Evolutionary conservation across 23 tunicate genomes (phyloP), one percentile per base, ranked within the genome.

Genomic region (Trididemnum clinides): DNA sequence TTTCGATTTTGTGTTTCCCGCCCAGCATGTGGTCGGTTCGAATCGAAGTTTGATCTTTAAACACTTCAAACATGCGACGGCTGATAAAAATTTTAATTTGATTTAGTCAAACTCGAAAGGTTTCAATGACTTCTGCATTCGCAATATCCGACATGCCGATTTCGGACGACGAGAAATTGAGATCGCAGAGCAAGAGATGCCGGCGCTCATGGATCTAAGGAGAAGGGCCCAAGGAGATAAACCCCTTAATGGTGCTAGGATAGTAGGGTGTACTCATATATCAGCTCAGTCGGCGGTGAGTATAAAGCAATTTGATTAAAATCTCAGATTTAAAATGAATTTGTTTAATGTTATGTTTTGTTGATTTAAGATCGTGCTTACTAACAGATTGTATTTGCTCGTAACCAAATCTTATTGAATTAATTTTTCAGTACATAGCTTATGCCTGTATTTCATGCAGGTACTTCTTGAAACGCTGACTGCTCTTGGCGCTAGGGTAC

Each of bases 171-270:
- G 99, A 15, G 99, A 95, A 58, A 95, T 95, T 54, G 99, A 95
- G 71, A 95, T 95, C 62, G 99, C 99, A 1, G 95, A 95, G 81
- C 95, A 95, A 57, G 99, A 95, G 86, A 95, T 95, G 99, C 99
- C 99, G 51, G 99, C 99, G 15, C 57, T 95, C 77, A 95, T 91
- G 92, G 95, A 90, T 78, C 82, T 95, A 5, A 82, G 95, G 34
- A 85, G 90, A 33, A 81, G 99, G 54, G 99, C 99, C 23, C 89
- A 84, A 57, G 90, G 72, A 23, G 99, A 95, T 75, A 95, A 95
- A 64, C 99, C 99, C 6, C 85, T 95, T 54, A 80, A 72, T 21
- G 99, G 99, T 1, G 99, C 99, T 2, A 86, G 58, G 57, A 90
- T 95, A 22, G 99, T 95, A 15, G 99, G 99, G 20, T 95, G 99